Base-by-base conservation (phyloP, 2,797 vertebrate species). In the Coregonus suidteri region DNA sequence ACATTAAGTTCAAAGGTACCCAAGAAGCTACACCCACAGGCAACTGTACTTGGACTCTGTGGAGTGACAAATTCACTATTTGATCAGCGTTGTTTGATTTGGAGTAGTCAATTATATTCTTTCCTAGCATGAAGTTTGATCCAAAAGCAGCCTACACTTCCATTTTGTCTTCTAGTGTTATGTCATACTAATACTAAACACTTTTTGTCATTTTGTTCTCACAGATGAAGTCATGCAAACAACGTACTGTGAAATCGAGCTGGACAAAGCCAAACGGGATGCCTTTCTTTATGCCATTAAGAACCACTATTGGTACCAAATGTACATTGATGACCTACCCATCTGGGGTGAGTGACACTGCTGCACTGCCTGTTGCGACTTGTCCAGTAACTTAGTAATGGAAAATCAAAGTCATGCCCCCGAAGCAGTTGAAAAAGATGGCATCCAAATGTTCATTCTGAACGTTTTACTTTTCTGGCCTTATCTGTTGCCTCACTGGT, bases 241-340 rank as follows among this genome's bases (percentile, higher is more conserved):
- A 16, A 97, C 96, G 74, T 99, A 99, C 90, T 99, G 98, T 96
- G 96, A 99, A 92, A 97, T 99, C 82, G 97, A 99, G 30, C 91
- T 99, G 94, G 96, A 98, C 94, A 99, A 99, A 94, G 94, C 94
- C 75, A 98, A 96, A 88, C 94, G 95, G 90, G 98, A 99, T 84
- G 97, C 98, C 0, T 99, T 99, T 94, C 97, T 99, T 64, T 99
- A 99, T 78, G 98, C 98, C 69, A 99, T 99, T 85, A 99, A 98
- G 93, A 99, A 99, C 91, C 98, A 99, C 91, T 99, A 99, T 89
- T 99, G 98, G 98, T 99, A 99, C 91, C 98, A 99, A 92, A 99
- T 99, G 98, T 99, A 99, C 92, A 99, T 99, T 74, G 98, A 99
- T 84, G 98, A 99, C 87, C 95, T 99, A 80, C 98, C 98, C 71